Evolutionary conservation across 2,113 vertebrate genomes (phyloP).

Genomic region (Crotophaga sulcirostris): DNA sequence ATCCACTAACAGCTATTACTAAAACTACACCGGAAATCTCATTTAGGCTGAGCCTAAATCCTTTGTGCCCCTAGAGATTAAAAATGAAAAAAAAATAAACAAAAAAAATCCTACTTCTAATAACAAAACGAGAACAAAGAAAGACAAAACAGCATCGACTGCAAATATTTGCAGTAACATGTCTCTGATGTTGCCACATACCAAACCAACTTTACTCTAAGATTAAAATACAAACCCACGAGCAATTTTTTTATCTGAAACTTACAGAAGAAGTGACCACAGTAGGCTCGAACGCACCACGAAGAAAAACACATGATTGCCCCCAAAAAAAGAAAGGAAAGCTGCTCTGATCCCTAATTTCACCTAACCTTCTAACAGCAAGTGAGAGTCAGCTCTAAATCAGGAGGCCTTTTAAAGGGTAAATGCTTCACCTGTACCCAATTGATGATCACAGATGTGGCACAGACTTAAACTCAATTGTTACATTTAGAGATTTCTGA

Average conservation of each 20-base stretch:
- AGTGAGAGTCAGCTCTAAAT: not conserved
- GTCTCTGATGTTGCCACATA: not conserved
- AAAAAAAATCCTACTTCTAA: not conserved
- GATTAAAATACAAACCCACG: not conserved
- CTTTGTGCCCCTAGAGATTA: not conserved
- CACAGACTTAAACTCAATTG: not conserved
- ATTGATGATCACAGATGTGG: rapidly evolving
- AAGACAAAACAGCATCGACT: not conserved
- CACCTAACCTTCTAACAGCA: not conserved
- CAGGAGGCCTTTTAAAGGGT: not conserved
- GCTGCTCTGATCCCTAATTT: no score
- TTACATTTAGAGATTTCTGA: not conserved
- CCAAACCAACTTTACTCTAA: not conserved
- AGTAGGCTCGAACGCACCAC: rapidly evolving
- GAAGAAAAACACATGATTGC: not conserved
- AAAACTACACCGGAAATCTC: not conserved
- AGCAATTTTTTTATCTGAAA: not conserved
- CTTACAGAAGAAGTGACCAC: not conserved
- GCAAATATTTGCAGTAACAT: not conserved
- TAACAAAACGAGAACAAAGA: not conserved
- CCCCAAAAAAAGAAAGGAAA: not conserved
- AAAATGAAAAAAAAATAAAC: no score
- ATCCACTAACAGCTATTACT: not conserved
- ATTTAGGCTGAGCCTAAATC: not conserved
- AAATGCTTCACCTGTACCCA: not conserved